Base-by-base conservation (phyloP, 1,140 invertebrate species). In the Chrysomallon squamiferum region DNA sequence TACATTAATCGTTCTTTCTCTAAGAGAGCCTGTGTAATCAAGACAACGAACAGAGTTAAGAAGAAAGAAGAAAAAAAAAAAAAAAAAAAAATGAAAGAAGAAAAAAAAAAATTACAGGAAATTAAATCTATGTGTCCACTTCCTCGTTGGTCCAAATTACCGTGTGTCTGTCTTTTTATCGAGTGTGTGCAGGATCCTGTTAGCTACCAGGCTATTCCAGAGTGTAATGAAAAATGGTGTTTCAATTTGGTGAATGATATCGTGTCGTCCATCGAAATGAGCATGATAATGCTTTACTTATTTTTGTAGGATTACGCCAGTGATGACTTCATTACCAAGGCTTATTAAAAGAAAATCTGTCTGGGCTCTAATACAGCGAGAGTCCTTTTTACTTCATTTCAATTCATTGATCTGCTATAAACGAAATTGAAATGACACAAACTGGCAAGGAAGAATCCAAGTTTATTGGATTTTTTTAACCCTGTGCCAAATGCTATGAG, bases 1-100 rank as follows among this genome's bases (percentile, higher is more conserved):
- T 73, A 69, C 65, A 66, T 60, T 73, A 69, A 73, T 69, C 67
- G 62, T 32, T 57, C 18, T 35, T 38, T 62, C 32, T 59, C 32
- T 25, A 25, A 22, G 27, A 49, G 29, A 30, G 27, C 33, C 49
- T 20, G 33, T 45, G 59, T 56, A 62, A 68, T 62, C 60, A 68
- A 56, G 35, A 62, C 54, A 58, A 45, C 20, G 30, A 56, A 45
- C 32, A 29, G 15, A n/a, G n/a, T n/a, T n/a, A n/a, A n/a, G n/a
- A n/a, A n/a, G n/a, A n/a, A n/a, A n/a, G n/a, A n/a, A n/a, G n/a
- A n/a, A n/a, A n/a, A n/a, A n/a, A n/a, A n/a, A n/a, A n/a, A n/a
- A n/a, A n/a, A n/a, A n/a, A n/a, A n/a, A n/a, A n/a, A n/a, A n/a
- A n/a, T n/a, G n/a, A n/a, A n/a, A n/a, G n/a, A n/a, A n/a, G 29